phyloP scores from a whole-genome alignment of 2,113 vertebrate species.

The Grus americana region DNA sequence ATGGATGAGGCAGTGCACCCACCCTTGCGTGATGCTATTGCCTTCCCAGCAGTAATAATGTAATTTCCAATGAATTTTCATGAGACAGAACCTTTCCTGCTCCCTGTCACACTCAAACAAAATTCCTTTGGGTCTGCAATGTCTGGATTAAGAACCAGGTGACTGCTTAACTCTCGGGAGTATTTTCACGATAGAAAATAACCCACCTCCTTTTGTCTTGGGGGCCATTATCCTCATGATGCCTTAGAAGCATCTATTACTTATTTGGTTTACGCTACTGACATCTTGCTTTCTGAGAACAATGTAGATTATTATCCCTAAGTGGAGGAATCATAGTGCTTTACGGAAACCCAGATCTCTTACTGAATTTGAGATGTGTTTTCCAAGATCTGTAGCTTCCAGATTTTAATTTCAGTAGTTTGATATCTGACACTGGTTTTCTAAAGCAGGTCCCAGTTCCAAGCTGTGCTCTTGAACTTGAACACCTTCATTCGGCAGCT shows the following conservation, averaged over 20 bases:
- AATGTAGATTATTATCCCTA: constrained; percentile 2
- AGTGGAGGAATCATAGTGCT: neutral
- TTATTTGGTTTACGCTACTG: neutral
- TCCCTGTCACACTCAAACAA: neutral
- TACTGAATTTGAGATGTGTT: neutral
- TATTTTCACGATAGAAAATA: constrained; percentile 6
- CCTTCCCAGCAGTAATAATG: neutral
- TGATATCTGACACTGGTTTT: accelerated
- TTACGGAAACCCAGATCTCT: neutral
- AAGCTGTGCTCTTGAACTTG: neutral
- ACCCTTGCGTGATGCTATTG: neutral
- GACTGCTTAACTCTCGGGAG: neutral
- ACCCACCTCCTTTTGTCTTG: neutral
- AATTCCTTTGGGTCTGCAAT: constrained; percentile 24
- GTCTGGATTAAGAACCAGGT: constrained; percentile 9
- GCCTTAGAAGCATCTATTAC: neutral
- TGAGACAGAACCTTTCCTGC: constrained; percentile 13
- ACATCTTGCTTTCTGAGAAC: constrained; percentile 9
- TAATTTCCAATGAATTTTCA: constrained; percentile 55
- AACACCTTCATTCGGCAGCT: neutral
- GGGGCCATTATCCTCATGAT: constrained; percentile 9
- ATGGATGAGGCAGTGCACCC: neutral
- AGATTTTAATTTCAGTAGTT: neutral
- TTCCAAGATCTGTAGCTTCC: neutral
- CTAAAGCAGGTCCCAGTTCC: neutral